These are phyloP conservation scores for Eurystomus glaucurus DNA, from an alignment of 2,797 vertebrate species.

Conservation along the genomic window DNA sequence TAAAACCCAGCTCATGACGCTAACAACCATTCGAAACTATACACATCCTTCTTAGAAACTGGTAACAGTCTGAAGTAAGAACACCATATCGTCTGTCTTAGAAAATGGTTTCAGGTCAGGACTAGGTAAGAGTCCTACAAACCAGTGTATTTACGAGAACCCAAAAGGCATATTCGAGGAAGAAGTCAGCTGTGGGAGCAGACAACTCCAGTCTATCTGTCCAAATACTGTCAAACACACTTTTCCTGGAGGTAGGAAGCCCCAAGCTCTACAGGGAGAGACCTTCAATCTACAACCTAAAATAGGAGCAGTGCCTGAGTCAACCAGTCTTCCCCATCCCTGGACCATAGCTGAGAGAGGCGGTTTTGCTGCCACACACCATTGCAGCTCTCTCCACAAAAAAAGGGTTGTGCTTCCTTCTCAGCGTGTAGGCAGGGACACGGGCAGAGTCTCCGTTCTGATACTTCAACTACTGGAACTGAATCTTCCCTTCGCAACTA, in stretches of 20 bases:
- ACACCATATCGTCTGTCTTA: fast-evolving
- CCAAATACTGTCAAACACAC: not conserved
- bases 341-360: not conserved
- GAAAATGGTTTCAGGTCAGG: not conserved
- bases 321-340: not conserved
- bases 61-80: not conserved
- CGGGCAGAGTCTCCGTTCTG: not conserved
- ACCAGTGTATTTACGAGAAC: not conserved
- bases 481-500: not conserved
- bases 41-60: not conserved
- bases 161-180: not conserved
- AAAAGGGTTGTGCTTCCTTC: not conserved
- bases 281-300: not conserved
- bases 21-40: not conserved
- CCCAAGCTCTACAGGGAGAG: not conserved
- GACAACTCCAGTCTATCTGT: not conserved
- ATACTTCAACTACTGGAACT: not conserved
- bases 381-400: not conserved
- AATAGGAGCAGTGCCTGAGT: not conserved
- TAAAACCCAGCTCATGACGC: not conserved
- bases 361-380: not conserved
- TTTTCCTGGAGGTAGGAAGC: not conserved
- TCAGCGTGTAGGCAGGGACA: not conserved
- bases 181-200: not conserved
- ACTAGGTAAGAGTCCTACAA: not conserved